phyloP scores from a whole-genome alignment of 2,888 invertebrate species.

The Ophion ventricosus region DNA sequence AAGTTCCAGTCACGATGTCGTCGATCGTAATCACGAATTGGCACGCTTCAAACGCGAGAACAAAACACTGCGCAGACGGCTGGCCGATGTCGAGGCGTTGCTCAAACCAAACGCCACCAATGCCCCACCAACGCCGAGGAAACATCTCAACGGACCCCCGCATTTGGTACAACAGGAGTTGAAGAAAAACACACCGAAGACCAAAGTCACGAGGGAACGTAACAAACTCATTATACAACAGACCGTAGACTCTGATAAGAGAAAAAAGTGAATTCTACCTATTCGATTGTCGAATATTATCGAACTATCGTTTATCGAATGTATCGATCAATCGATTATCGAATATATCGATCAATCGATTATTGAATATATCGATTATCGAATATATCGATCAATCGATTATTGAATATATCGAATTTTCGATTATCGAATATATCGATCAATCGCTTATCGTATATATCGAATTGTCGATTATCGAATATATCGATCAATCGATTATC shows the following conservation, averaged over 20 bases:
- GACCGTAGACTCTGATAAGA: constrained; percentile 79
- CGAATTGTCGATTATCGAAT: not conserved
- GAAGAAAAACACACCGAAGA: constrained; percentile 83
- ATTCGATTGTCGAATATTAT: not conserved
- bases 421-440: not conserved
- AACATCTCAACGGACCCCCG: constrained; percentile 76
- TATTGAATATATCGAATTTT: not conserved
- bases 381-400: not conserved
- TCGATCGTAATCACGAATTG: constrained; percentile 76
- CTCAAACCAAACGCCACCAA: constrained; percentile 71
- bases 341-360: not conserved
- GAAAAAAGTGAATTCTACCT: not conserved
- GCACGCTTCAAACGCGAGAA: constrained; percentile 80
- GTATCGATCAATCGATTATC: not conserved
- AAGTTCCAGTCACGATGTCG: constrained; percentile 78
- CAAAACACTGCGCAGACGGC: constrained; percentile 76
- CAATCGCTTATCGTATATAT: not conserved
- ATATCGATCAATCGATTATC: not conserved
- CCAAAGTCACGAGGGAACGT: constrained; percentile 92
- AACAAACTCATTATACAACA: constrained; percentile 93
- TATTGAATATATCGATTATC: not conserved
- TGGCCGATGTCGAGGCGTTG: constrained; percentile 80
- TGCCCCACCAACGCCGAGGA: constrained; percentile 63
- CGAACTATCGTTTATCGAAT: not conserved
- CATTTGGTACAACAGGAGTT: constrained; percentile 86